Evolutionary conservation across 2,113 vertebrate genomes (phyloP).

Genomic region (Mesoclemmys tuberculata): DNA sequence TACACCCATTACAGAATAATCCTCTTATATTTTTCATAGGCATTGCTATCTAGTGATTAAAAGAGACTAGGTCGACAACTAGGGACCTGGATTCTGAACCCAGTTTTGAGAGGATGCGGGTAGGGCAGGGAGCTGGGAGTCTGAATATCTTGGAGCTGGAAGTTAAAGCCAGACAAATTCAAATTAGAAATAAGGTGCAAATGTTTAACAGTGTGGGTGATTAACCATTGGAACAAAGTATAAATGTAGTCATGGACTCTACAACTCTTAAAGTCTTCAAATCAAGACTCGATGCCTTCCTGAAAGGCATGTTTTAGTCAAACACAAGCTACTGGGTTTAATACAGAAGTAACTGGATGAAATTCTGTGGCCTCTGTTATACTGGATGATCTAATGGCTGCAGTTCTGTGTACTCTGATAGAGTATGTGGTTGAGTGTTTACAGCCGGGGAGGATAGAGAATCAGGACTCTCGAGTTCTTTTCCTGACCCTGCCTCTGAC

Average conservation of each 20-base stretch:
- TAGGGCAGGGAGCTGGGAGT: neutral
- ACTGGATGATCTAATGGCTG: neutral
- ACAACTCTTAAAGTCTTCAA: neutral
- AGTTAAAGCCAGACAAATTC: neutral
- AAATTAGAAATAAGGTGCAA: neutral
- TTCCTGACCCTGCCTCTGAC: neutral
- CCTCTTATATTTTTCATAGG: neutral
- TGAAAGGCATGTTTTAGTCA: neutral
- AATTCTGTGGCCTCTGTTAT: neutral
- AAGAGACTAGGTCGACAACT: neutral
- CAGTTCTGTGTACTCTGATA: neutral
- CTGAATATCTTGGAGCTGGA: neutral
- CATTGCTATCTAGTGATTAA: neutral
- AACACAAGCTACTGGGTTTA: neutral
- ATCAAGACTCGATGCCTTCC: neutral
- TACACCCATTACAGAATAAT: neutral
- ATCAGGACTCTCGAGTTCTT: neutral
- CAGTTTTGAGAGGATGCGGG: neutral
- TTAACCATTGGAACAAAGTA: neutral
- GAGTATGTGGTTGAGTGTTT: neutral
- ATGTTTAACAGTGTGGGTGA: neutral
- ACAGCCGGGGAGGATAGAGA: neutral
- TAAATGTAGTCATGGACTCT: neutral
- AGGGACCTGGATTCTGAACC: neutral
- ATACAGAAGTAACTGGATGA: neutral